Evolutionary conservation across 2,113 vertebrate species (phyloP).

Genomic region (Xyrauchen texanus): DNA sequence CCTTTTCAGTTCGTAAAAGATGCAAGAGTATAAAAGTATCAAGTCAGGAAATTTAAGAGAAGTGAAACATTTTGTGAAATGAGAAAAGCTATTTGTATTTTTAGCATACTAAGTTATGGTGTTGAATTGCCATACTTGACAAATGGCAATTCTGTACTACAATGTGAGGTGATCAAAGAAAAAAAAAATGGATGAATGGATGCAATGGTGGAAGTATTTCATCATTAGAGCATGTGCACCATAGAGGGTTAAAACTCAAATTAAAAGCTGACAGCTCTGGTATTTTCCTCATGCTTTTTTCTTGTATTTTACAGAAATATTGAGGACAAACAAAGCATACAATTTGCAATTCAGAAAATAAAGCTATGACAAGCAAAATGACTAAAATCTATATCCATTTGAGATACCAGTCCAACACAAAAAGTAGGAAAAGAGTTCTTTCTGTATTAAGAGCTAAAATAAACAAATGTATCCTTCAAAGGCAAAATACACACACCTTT

Average conservation of each 20-base stretch:
- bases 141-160: no score
- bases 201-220: no score
- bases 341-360: conserved; percentile 57
- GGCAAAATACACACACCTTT: conserved; percentile 63
- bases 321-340: conserved; percentile 49
- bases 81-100: no score
- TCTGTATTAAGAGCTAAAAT: conserved; percentile 50
- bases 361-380: conserved; percentile 47
- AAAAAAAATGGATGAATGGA: no score
- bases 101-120: no score
- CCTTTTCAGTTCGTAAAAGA: no score
- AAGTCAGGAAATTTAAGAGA: no score
- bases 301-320: conserved; percentile 63
- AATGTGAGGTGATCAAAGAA: no score
- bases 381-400: conserved; percentile 57
- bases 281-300: neutral
- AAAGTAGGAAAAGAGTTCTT: conserved; percentile 52
- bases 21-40: no score
- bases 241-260: neutral
- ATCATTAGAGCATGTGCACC: no score
- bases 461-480: conserved; percentile 59
- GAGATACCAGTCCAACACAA: conserved; percentile 63
- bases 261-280: neutral
- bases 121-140: no score
- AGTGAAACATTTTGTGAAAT: no score